phyloP scores from a whole-genome alignment of 2,888 invertebrate genomes.

The Euclidia mi region DNA sequence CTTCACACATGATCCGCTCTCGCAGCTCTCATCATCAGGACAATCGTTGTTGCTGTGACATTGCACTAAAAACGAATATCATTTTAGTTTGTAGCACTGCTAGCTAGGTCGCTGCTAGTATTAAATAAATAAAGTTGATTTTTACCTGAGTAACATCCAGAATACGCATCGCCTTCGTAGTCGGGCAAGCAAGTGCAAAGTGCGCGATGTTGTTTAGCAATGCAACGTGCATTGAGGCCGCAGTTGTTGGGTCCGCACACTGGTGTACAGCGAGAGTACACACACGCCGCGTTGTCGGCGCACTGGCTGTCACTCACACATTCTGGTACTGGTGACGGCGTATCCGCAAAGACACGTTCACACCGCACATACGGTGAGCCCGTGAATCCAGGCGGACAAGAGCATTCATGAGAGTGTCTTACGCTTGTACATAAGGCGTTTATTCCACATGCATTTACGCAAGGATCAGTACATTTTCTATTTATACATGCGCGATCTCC shows the following conservation, averaged over 20 bases:
- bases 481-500: slow-evolving; percentile 95
- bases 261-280: slow-evolving; percentile 93
- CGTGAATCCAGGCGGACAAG: slow-evolving; percentile 94
- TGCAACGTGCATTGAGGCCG: slow-evolving; percentile 94
- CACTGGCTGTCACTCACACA: slow-evolving; percentile 95
- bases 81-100: not conserved
- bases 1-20: slow-evolving; percentile 94
- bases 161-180: slow-evolving; percentile 95
- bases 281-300: slow-evolving; percentile 95
- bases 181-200: slow-evolving; percentile 95
- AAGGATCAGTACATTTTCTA: slow-evolving; percentile 96
- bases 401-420: slow-evolving; percentile 94
- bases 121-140: not conserved
- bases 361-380: slow-evolving; percentile 95
- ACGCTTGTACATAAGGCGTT: slow-evolving; percentile 95
- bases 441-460: slow-evolving; percentile 94
- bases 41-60: slow-evolving; percentile 96
- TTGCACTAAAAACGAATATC: slow-evolving; percentile 90
- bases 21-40: slow-evolving; percentile 94
- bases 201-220: slow-evolving; percentile 94
- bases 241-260: slow-evolving; percentile 94
- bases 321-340: slow-evolving; percentile 92
- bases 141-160: slow-evolving; percentile 93
- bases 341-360: slow-evolving; percentile 74
- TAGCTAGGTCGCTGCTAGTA: no score